These are phyloP conservation scores for Boulengeromyrus knoepffleri DNA, from an alignment of 2,113 vertebrate genomes.

Conservation along the genomic window DNA sequence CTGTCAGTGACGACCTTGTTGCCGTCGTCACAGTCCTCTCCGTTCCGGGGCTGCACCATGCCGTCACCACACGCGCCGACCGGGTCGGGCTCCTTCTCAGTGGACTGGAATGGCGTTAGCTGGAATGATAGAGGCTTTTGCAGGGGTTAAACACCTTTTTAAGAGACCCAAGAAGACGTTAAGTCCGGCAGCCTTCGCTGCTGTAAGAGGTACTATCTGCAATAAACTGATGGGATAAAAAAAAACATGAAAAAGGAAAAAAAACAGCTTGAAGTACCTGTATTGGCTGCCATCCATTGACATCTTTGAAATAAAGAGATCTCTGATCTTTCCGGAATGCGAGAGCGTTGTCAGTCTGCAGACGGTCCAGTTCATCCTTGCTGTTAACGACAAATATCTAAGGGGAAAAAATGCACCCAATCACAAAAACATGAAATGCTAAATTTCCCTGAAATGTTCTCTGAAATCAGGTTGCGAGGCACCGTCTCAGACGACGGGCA, in stretches of 20 bases:
- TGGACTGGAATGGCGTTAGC: slow-evolving; percentile 66
- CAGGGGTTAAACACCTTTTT: not conserved
- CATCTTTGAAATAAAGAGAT: slow-evolving; percentile 84
- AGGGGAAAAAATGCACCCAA: not conserved
- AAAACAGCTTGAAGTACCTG: slow-evolving; percentile 58
- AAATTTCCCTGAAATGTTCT: not conserved
- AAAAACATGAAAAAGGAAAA: not conserved
- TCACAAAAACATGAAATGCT: not conserved
- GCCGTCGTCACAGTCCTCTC: slow-evolving; percentile 86
- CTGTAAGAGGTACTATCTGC: not conserved
- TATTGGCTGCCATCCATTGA: slow-evolving; percentile 80
- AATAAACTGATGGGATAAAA: not conserved
- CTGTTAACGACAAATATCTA: slow-evolving; percentile 89
- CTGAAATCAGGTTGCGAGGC: not conserved
- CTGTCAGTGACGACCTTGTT: slow-evolving; percentile 67
- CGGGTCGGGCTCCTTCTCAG: slow-evolving; percentile 53
- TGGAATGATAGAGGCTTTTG: slow-evolving; percentile 41
- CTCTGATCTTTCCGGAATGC: slow-evolving; percentile 84
- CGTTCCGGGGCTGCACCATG: slow-evolving; percentile 65
- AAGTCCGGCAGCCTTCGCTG: not conserved
- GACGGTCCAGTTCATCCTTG: slow-evolving; percentile 71
- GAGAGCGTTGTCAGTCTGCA: slow-evolving; percentile 72
- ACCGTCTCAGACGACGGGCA: not conserved
- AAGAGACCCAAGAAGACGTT: not conserved
- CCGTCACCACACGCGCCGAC: slow-evolving; percentile 73